Base-by-base conservation (phyloP, 2,113 vertebrate species). In the Pardalotus punctatus region DNA sequence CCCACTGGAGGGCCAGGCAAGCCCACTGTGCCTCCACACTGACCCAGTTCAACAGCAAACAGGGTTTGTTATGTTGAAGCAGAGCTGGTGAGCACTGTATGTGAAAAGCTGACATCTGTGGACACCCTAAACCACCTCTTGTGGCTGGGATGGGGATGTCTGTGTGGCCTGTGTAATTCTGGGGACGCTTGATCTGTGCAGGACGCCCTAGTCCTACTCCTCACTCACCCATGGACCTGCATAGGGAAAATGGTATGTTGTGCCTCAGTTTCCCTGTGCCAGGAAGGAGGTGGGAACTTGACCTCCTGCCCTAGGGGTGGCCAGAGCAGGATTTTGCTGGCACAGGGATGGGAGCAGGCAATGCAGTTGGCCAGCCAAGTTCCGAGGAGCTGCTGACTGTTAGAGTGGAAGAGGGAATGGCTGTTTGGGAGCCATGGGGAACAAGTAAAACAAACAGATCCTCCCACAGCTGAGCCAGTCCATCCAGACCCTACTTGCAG, bases 331-430 rank as follows among this genome's bases (percentile, higher is more conserved):
- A 48, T 48, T 76, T 12, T 81, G 47, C 50, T 57, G 25, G 6
- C 2, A 4, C 22, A 0, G 1, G 45, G 43, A 43, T 51, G 35
- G 28, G 24, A 28, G 4, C 31, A n/a, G 58, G 21, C 22, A 47
- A 25, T 31, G 38, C 6, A 31, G 25, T 40, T 8, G 1, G 1
- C n/a, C 36, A 61, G 5, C 50, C 1, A 10, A 19, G 21, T n/a
- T 65, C 0, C 0, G 54, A 57, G 47, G 54, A 78, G n/a, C 54
- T 70, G 60, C 47, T 50, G 36, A 24, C 10, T 53, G 2, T 43
- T 36, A 31, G 21, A 12, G 5, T 73, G n/a, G 9, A 42, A 84
- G 61, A 56, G 28, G 3, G 45, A 65, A 53, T 1, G 2, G 20
- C 33, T 56, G 9, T n/a, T 12, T 2, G 2, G 23, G 60, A 79